phyloP scores from a whole-genome alignment of 2,113 vertebrate genomes.

The Phoenicopterus ruber region DNA sequence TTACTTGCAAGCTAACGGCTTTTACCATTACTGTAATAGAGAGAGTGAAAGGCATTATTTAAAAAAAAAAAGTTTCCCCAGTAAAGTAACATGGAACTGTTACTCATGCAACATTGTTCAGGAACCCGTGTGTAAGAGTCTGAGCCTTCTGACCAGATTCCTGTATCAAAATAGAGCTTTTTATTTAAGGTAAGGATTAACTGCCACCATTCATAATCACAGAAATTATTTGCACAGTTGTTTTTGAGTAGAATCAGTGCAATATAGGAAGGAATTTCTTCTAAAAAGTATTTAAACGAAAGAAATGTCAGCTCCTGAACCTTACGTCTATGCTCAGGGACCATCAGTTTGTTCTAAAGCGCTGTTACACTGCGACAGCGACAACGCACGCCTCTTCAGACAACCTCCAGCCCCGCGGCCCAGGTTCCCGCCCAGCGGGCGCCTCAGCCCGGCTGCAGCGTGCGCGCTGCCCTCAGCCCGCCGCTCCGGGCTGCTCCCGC shows the following conservation, averaged over 20 bases:
- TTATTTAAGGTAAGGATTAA: background rate
- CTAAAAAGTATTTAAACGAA: rapidly evolving
- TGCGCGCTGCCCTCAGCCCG: background rate
- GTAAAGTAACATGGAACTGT: background rate
- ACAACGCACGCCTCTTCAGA: rapidly evolving
- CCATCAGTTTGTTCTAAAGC: rapidly evolving
- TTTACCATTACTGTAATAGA: background rate
- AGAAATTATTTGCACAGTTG: rapidly evolving
- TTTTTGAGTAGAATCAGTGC: background rate
- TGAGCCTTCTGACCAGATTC: background rate
- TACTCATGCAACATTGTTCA: background rate
- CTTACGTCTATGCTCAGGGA: rapidly evolving
- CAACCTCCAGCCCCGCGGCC: rapidly evolving
- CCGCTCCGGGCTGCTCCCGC: background rate
- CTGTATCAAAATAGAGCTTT: background rate
- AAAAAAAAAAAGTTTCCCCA: background rate
- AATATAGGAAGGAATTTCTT: too few species aligned
- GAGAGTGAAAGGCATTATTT: background rate
- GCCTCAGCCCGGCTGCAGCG: background rate
- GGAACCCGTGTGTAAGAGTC: rapidly evolving
- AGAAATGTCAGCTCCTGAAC: background rate
- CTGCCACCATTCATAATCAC: too few species aligned
- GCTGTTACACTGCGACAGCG: rapidly evolving
- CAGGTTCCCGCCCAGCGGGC: background rate
- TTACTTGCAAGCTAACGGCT: background rate